Base-by-base conservation (phyloP, 2,888 invertebrate species). In the Augiades crinisus region DNA sequence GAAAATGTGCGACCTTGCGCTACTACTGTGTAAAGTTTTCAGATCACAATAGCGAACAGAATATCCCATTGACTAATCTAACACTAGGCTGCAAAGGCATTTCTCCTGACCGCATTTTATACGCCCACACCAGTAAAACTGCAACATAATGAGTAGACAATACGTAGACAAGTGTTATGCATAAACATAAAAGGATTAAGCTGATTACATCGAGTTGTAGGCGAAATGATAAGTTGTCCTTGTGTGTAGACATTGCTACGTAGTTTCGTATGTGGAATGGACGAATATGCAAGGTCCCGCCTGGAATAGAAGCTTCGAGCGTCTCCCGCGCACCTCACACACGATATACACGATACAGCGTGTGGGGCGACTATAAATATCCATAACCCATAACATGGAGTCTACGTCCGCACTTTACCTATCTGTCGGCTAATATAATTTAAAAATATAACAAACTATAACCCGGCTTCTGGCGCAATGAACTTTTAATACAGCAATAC, bases 341-440 rank as follows among this genome's bases (percentile, higher is more conserved):
- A 58, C 65, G 59, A 54, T 64, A 63, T 67, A n/a, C n/a, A n/a
- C n/a, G n/a, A n/a, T 72, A 62, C 85, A 68, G 85, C 83, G 86
- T 78, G 88, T 87, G 88, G 84, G 87, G 84, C 75, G 67, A 67
- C 78, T 88, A 88, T 82, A 81, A 87, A 87, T 87, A 88, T 69
- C 61, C 17, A 36, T 43, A 50, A 36, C 27, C 50, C 50, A 50
- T 50, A 76, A 72, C 74, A 72, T 76, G 71, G 68, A 68, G 70
- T 74, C 69, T 75, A 50, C 75, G 70, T 70, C 70, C 66, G 68
- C 74, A 71, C 70, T 71, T 71, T 72, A 65, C 63, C 68, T 67
- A 60, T 70, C 64, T 67, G 63, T 70, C 67, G 62, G 59, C 60
- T 61, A 70, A 67, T 64, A 61, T 63, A 52, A 63, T 60, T 56